Conservation (phyloP, 1,140 invertebrate species). For the Cryptotermes secundus region DNA sequence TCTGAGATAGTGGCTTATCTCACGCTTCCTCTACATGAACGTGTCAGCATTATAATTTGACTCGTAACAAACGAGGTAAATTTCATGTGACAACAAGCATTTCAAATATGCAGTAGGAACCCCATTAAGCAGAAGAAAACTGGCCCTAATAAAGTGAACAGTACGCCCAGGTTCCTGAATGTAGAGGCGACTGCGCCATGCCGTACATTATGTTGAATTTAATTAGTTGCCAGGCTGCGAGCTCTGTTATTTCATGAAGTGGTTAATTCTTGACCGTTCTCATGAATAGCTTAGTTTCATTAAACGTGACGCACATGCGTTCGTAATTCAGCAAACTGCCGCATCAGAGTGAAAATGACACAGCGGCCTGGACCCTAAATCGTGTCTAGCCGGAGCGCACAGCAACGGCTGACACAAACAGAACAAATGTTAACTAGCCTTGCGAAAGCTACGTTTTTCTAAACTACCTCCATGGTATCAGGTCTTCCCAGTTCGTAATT, state of each 20-base stretch:
- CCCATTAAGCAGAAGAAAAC: not conserved
- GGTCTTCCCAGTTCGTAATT: no score
- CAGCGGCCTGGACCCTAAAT: not conserved
- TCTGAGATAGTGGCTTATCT: no score
- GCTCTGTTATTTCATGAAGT: not conserved
- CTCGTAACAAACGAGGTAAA: not conserved
- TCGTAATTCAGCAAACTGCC: not conserved
- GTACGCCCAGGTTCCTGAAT: not conserved
- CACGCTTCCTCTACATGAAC: no score
- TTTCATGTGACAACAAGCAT: not conserved
- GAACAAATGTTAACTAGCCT: no score
- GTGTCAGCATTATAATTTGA: not conserved
- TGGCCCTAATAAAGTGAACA: not conserved
- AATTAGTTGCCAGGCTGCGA: constrained; percentile 8
- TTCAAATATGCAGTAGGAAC: not conserved
- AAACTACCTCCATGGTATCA: no score
- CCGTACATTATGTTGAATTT: not conserved
- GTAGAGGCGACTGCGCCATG: not conserved
- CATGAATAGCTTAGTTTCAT: constrained; percentile 17
- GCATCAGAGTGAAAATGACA: not conserved
- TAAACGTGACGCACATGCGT: not conserved
- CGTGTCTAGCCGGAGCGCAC: no score
- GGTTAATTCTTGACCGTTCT: not conserved
- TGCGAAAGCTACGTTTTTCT: no score
- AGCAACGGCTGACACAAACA: no score